phyloP scores from a whole-genome alignment of 2,113 vertebrate species.

The Plecotus auritus region DNA sequence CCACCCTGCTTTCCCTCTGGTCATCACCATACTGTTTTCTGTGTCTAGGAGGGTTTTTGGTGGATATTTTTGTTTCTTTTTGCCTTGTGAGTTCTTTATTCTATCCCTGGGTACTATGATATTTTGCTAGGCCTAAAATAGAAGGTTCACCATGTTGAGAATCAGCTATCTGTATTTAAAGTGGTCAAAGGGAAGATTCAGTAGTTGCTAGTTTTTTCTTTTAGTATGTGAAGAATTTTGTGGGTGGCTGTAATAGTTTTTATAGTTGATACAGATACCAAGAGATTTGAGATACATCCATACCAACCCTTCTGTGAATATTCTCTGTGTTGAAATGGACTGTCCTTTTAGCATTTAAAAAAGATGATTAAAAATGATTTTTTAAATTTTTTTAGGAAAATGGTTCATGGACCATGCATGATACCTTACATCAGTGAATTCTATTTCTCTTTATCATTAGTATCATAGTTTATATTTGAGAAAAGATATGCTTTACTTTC shows the following conservation, averaged over 20 bases:
- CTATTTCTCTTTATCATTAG: neutral
- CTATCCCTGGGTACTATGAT: neutral
- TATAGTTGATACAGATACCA: neutral
- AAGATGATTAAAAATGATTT: neutral
- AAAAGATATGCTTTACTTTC: neutral
- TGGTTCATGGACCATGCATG: neutral
- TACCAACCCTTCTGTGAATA: constrained; percentile 20
- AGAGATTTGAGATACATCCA: neutral
- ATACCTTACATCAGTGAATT: neutral
- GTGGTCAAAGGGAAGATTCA: constrained; percentile 6
- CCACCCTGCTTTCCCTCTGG: neutral
- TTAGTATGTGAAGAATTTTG: neutral
- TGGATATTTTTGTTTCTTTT: neutral
- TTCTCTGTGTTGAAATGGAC: constrained; percentile 26
- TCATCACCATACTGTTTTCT: neutral
- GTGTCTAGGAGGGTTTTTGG: neutral
- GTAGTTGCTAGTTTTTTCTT: neutral
- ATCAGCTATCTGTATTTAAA: neutral
- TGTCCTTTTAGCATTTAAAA: constrained; percentile 30
- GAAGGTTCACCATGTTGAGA: neutral
- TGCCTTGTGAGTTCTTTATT: neutral
- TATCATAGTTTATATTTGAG: constrained; percentile 2
- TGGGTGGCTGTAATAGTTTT: constrained; percentile 18
- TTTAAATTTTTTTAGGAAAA: constrained; percentile 41
- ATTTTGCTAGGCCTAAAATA: neutral